These are phyloP conservation scores for Equus quagga DNA, from an alignment of 2,113 vertebrate species.

Conservation along the genomic window DNA sequence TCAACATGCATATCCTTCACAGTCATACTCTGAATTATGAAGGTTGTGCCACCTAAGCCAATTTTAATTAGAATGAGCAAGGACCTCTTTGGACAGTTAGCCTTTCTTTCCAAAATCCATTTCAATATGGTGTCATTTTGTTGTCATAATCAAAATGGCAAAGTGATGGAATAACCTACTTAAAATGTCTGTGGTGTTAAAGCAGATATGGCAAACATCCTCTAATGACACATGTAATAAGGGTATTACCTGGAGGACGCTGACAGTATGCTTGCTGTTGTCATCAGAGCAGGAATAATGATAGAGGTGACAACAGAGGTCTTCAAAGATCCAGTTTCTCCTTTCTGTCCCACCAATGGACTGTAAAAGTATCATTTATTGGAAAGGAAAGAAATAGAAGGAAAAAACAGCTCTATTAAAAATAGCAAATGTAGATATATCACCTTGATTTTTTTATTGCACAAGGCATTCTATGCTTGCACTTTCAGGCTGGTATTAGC, in stretches of 20 bases:
- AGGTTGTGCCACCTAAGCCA: constrained; percentile 91
- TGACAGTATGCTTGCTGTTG: constrained; percentile 90
- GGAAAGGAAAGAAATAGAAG: constrained; percentile 62
- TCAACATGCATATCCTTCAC: constrained; percentile 90
- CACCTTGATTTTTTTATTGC: constrained; percentile 53
- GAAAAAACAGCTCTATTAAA: constrained; percentile 61
- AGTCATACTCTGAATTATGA: constrained; percentile 89
- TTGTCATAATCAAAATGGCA: constrained; percentile 94
- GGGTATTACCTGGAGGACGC: constrained; percentile 90
- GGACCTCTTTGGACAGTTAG: constrained; percentile 93
- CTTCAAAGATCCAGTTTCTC: constrained; percentile 87
- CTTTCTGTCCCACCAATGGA: constrained; percentile 90
- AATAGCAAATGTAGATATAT: constrained; percentile 57
- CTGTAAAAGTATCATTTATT: constrained; percentile 85
- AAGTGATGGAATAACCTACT: constrained; percentile 92
- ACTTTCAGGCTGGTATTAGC: constrained; percentile 57
- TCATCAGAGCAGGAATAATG: constrained; percentile 89
- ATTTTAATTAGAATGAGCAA: constrained; percentile 93
- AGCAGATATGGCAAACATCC: constrained; percentile 87
- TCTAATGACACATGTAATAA: constrained; percentile 90
- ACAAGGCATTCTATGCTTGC: constrained; percentile 45
- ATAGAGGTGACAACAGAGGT: constrained; percentile 90
- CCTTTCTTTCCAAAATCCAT: constrained; percentile 92
- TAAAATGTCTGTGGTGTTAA: constrained; percentile 89
- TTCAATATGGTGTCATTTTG: constrained; percentile 92